Evolutionary conservation across 2,888 invertebrate species (phyloP).

Genomic region (Eristalinus sepulchralis): DNA sequence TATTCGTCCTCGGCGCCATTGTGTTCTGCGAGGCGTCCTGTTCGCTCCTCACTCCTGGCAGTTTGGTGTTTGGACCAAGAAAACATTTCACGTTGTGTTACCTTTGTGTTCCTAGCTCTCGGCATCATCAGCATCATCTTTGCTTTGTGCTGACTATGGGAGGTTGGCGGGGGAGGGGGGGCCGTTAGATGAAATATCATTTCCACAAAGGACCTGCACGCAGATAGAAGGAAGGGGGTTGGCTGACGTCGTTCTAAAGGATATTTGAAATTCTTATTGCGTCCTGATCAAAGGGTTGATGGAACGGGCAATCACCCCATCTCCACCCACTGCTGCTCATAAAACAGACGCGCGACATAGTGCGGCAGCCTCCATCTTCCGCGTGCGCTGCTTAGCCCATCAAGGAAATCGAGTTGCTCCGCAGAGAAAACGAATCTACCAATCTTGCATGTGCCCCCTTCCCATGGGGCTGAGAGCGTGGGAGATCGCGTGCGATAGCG

Average conservation of each 20-base stretch:
- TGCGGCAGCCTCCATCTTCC: background rate
- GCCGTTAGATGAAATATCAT: background rate
- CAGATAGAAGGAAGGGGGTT: background rate
- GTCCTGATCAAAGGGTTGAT: constrained; percentile 36
- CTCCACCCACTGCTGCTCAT: background rate
- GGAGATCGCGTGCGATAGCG: constrained; percentile 29
- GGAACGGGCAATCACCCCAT: background rate
- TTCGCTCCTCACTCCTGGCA: background rate
- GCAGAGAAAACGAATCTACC: constrained; percentile 19
- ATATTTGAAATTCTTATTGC: constrained; percentile 29
- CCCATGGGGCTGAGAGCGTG: background rate
- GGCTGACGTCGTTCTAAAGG: background rate
- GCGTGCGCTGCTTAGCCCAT: background rate
- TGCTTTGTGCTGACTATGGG: background rate
- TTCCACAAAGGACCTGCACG: background rate
- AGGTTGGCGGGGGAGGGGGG: background rate
- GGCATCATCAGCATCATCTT: background rate
- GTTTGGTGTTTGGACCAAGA: constrained; percentile 36
- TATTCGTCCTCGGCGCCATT: background rate
- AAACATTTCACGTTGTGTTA: constrained; percentile 26
- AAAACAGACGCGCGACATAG: constrained; percentile 6
- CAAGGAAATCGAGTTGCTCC: constrained; percentile 28
- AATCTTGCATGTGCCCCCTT: background rate
- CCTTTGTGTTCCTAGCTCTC: constrained; percentile 11
- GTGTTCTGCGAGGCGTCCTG: background rate